These are phyloP conservation scores for Ptiloglossa arizonensis DNA, from an alignment of 1,140 invertebrate species.

Conservation along the genomic window DNA sequence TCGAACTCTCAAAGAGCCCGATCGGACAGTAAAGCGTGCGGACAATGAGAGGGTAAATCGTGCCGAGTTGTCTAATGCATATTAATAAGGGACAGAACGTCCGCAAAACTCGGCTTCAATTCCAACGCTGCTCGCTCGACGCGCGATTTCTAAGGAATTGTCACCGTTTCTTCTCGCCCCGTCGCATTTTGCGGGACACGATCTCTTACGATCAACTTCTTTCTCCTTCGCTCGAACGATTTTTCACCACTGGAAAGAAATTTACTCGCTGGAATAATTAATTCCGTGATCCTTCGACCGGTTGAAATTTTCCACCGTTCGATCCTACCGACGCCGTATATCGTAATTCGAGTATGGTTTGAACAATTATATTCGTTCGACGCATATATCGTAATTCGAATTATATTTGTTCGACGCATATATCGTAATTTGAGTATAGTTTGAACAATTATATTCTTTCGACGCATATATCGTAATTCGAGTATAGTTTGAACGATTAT, in stretches of 20 bases:
- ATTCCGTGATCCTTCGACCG: neutral
- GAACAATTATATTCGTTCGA: too few relatives aligned
- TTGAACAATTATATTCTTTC: too few relatives aligned
- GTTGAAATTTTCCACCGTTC: slow-evolving; percentile 3
- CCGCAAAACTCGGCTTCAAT: slow-evolving; percentile 58
- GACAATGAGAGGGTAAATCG: slow-evolving; percentile 67
- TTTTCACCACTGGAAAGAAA: neutral
- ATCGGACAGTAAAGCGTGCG: slow-evolving; percentile 61
- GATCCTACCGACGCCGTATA: too few relatives aligned
- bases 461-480: too few relatives aligned
- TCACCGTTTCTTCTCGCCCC: slow-evolving; percentile 14
- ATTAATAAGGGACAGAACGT: slow-evolving; percentile 60
- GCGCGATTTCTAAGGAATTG: slow-evolving; percentile 31
- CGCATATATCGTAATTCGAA: too few relatives aligned
- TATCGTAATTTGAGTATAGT: too few relatives aligned
- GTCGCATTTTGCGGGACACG: slow-evolving; percentile 10
- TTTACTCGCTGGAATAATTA: slow-evolving; percentile 3
- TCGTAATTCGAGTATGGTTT: too few relatives aligned
- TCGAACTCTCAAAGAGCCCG: slow-evolving; percentile 58
- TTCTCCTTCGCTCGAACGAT: slow-evolving; percentile 28
- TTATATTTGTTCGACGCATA: too few relatives aligned
- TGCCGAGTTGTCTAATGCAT: slow-evolving; percentile 66
- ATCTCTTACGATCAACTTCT: slow-evolving; percentile 26
- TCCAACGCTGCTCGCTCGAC: slow-evolving; percentile 17
- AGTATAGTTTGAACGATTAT: too few relatives aligned